phyloP scores from a whole-genome alignment of 35 echinoderm and acorn worm species.

The Lytechinus variegatus region DNA sequence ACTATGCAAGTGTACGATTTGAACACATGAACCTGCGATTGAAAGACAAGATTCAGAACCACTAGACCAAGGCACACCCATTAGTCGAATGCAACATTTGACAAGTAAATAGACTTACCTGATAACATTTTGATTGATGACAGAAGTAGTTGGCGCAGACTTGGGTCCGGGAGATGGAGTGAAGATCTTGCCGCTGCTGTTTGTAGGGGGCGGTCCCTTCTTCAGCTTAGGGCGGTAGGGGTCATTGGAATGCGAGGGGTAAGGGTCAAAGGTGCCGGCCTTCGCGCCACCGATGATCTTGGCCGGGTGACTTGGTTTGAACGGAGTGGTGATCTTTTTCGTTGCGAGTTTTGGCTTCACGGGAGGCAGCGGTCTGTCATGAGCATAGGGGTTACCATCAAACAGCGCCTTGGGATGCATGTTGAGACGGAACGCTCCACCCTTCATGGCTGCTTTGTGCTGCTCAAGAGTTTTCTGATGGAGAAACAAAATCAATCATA shows the following conservation, averaged over 20 bases:
- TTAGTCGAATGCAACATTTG: not conserved
- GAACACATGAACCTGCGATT: too few relatives aligned
- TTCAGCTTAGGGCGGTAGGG: conserved; percentile 86
- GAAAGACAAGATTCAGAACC: too few relatives aligned
- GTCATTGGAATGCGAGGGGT: conserved; percentile 96
- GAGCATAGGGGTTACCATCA: conserved; percentile 84
- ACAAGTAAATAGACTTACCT: conserved; percentile 64
- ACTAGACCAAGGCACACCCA: too few relatives aligned
- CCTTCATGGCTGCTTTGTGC: conserved; percentile 73
- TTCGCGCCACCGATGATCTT: conserved; percentile 92
- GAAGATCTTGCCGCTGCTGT: conserved; percentile 94
- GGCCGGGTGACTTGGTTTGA: conserved; percentile 92
- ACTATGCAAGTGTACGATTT: too few relatives aligned
- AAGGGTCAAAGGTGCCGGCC: conserved; percentile 95
- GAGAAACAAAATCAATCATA: not conserved
- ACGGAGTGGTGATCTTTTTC: conserved; percentile 86
- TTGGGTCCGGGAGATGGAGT: conserved; percentile 94
- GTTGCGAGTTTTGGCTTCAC: conserved; percentile 59
- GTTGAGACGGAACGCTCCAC: conserved; percentile 86
- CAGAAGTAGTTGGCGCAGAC: conserved; percentile 81
- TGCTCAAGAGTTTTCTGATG: conserved; percentile 75
- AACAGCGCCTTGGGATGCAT: conserved; percentile 92
- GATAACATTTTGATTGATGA: conserved; percentile 87
- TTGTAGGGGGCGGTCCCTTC: conserved; percentile 84
- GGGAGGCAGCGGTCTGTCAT: conserved; percentile 89